phyloP scores from a whole-genome alignment of 2,113 vertebrate genomes.

The Takifugu flavidus region DNA sequence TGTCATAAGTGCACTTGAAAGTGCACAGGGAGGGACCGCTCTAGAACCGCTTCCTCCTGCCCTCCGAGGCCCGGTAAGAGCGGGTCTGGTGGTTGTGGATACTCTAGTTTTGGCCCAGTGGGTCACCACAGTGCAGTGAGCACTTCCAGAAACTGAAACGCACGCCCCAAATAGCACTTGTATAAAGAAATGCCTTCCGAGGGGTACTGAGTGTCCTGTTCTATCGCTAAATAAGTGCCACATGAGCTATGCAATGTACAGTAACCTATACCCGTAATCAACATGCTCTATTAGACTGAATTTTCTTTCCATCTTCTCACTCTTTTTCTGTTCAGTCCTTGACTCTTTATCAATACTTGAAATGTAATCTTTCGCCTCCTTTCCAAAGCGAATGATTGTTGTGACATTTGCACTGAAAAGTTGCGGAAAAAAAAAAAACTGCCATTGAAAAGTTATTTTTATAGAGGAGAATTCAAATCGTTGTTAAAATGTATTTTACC shows the following conservation, averaged over 20 bases:
- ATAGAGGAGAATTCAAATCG: conserved; percentile 82
- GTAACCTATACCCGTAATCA: conserved; percentile 82
- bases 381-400: conserved; percentile 98
- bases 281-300: conserved; percentile 79
- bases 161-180: conserved; percentile 92
- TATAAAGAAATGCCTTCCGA: conserved; percentile 89
- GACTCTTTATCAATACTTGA: conserved; percentile 96
- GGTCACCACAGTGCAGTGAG: conserved; percentile 74
- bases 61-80: conserved; percentile 22
- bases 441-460: conserved; percentile 99
- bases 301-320: conserved; percentile 66
- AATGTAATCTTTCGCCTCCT: conserved; percentile 98
- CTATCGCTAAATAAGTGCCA: conserved; percentile 81
- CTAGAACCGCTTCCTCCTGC: conserved; percentile 31
- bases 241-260: conserved; percentile 99
- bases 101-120: conserved; percentile 50
- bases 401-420: conserved; percentile 99
- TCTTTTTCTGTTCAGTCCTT: conserved; percentile 70
- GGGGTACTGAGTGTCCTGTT: conserved; percentile 84
- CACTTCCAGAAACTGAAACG: conserved; percentile 87
- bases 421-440: conserved; percentile 85
- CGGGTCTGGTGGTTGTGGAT: conserved; percentile 30
- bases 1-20: conserved; percentile 50
- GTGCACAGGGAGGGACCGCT: conserved; percentile 32
- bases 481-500: conserved; percentile 69